A percentile compares a stretch with the other conserved stretches of the same genome.
Conservation (phyloP, 2,113 vertebrate genomes). For the Sus scrofa region DNA sequence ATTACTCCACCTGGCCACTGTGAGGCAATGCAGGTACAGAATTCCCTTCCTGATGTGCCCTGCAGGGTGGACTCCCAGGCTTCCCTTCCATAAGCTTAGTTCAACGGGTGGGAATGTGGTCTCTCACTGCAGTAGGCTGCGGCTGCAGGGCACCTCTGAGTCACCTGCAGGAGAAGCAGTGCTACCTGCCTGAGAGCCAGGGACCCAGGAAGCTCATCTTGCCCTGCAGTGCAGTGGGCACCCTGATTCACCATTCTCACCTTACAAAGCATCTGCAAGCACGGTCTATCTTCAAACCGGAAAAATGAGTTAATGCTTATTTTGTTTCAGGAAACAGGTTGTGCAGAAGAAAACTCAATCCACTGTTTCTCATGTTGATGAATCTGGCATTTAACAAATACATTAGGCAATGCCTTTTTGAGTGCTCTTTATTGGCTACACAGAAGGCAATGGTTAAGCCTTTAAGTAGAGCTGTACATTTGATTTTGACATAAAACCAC, state of each 20-base stretch:
- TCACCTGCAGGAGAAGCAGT: constrained; percentile 60
- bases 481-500: constrained; percentile 25
- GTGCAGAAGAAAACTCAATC: not conserved
- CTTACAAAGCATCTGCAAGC: not conserved
- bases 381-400: not conserved
- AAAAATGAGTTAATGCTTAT: constrained; percentile 13
- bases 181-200: constrained; percentile 12
- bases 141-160: constrained; percentile 74
- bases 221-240: not conserved
- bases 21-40: not conserved
- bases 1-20: not conserved
- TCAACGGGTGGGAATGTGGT: constrained; percentile 63
- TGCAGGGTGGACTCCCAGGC: not conserved
- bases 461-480: not conserved
- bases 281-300: not conserved
- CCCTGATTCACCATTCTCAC: not conserved
- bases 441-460: constrained; percentile 10
- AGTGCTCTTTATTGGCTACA: constrained; percentile 6
- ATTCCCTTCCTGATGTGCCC: not conserved
- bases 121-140: constrained; percentile 85
- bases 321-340: constrained; percentile 30
- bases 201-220: not conserved
- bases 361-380: not conserved
- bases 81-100: constrained; percentile 43
- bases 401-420: not conserved